Base-by-base conservation (phyloP, 2,888 invertebrate genomes). In the Ecdyonurus torrentis region DNA sequence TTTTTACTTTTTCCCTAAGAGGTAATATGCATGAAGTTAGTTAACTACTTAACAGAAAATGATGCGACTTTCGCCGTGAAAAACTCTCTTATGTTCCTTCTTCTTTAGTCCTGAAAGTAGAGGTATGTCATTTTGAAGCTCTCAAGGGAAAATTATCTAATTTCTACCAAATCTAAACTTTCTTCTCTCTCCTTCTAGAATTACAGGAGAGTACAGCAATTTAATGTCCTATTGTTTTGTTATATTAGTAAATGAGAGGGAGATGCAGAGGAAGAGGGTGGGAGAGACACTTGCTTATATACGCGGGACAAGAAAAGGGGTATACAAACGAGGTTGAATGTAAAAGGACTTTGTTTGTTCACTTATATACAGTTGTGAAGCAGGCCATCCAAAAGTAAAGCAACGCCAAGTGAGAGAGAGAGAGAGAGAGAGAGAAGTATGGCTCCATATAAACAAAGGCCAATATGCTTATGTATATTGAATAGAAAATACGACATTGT, bases 91-190 rank as follows among this genome's bases (percentile, higher is more conserved):
- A n/a, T n/a, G n/a, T n/a, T n/a, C n/a, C n/a, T n/a, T n/a, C n/a
- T n/a, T n/a, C n/a, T n/a, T n/a, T 37, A 15, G 37, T 37, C 63
- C 24, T 50, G 62, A 59, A 37, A 37, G 7, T n/a, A n/a, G n/a
- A n/a, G n/a, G n/a, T 37, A 37, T 37, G 37, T 37, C 37, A 37
- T 15, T 37, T 37, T 37, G 61, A 5, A 63, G 23, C 58, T 62
- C 66, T 63, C 66, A 20, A 25, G 66, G 64, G 66, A 66, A 65
- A 66, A 66, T 66, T 66, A 66, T 63, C 64, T 64, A 64, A 66
- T 65, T 64, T 62, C 66, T 66, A 63, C 50, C 63, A 62, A 63
- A 66, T 61, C 62, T 64, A 64, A 64, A 61, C 50, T 62, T 60
- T 50, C 63, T 63, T 63, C n/a, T n/a, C n/a, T n/a, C n/a, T 61